These are phyloP conservation scores for Cryptus armator DNA, from an alignment of 2,888 invertebrate species.

Conservation along the genomic window DNA sequence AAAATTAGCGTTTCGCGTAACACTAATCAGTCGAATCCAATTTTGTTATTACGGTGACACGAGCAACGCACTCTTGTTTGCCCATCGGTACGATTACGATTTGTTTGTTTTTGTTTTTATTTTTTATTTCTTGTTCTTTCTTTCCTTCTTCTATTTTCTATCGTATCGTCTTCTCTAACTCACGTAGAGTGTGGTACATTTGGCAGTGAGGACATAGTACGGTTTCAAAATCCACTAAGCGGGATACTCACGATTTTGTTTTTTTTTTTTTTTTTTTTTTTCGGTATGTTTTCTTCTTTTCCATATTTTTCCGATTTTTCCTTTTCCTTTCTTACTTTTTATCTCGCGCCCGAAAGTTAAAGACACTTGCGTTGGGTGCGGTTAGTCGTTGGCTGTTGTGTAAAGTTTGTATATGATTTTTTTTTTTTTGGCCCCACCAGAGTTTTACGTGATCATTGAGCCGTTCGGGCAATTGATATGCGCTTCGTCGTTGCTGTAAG, in stretches of 20 bases:
- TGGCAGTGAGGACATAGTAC: constrained; percentile 83
- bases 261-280: constrained; percentile 59
- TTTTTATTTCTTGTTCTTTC: constrained; percentile 62
- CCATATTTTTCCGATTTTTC: constrained; percentile 49
- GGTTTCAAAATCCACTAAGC: constrained; percentile 73
- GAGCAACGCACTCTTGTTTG: constrained; percentile 69
- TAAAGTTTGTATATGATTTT: constrained; percentile 73
- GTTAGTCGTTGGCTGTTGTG: constrained; percentile 59
- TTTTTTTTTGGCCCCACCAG: constrained; percentile 81
- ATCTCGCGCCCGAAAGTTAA: constrained; percentile 20
- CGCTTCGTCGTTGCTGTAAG: constrained; percentile 29
- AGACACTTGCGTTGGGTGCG: constrained; percentile 31
- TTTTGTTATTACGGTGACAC: constrained; percentile 69
- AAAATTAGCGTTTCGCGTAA: constrained; percentile 80
- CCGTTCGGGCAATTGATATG: constrained; percentile 71
- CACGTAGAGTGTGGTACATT: constrained; percentile 78
- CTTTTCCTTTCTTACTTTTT: constrained; percentile 57
- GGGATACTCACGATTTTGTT: constrained; percentile 67
- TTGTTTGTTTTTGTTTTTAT: constrained; percentile 46
- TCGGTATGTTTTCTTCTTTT: constrained; percentile 63
- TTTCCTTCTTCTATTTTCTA: constrained; percentile 35
- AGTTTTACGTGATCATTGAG: constrained; percentile 78
- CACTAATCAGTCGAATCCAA: constrained; percentile 81
- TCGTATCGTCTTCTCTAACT: constrained; percentile 58
- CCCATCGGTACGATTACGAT: constrained; percentile 76